A percentile compares a stretch with the other conserved stretches of the same genome.
Conservation (phyloP, 2,113 vertebrate genomes). For the Malurus melanocephalus region DNA sequence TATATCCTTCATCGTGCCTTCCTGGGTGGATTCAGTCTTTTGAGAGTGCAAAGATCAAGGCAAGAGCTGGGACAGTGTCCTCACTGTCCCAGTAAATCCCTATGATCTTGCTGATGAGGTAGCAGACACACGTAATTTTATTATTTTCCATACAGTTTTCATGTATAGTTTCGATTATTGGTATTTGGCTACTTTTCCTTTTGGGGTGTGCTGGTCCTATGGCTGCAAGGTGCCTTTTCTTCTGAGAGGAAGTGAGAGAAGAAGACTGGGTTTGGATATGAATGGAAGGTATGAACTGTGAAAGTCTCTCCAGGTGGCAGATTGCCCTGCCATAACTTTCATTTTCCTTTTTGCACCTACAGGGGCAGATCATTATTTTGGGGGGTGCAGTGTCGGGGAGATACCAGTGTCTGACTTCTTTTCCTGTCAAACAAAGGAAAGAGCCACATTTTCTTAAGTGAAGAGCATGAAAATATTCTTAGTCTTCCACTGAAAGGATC, state of each 20-base stretch:
- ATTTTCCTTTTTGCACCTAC: neutral
- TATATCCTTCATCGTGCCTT: neutral
- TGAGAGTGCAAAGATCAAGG: neutral
- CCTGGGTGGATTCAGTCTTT: neutral
- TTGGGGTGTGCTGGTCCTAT: neutral
- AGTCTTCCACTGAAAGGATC: neutral
- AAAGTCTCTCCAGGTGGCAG: neutral
- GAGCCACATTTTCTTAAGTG: neutral
- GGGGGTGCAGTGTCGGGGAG: neutral
- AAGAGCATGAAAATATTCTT: neutral
- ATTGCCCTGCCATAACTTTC: neutral
- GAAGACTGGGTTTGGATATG: neutral
- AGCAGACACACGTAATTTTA: neutral
- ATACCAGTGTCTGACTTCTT: neutral
- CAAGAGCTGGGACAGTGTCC: neutral
- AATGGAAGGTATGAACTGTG: neutral
- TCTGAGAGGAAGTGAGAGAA: neutral
- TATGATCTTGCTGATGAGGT: neutral
- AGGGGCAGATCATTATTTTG: neutral
- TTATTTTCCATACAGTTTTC: neutral
- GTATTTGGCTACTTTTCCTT: neutral
- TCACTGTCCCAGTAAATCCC: neutral
- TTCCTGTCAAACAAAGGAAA: neutral
- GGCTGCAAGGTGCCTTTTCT: neutral
- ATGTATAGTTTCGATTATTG: neutral